Evolutionary conservation across 2,888 invertebrate species (phyloP).

Genomic region (Sminthurides aquaticus): DNA sequence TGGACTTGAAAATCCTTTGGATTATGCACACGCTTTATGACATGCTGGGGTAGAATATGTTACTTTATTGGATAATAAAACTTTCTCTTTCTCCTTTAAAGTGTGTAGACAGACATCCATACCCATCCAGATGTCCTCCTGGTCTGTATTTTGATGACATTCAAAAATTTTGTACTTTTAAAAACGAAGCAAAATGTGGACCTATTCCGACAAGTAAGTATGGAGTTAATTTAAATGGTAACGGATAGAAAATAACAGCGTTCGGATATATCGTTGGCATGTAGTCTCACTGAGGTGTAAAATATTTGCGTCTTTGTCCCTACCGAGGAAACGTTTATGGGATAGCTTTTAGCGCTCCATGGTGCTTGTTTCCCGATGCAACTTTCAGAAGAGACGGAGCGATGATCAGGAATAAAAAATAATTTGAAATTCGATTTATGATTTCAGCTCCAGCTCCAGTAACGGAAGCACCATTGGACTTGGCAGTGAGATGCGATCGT

Average conservation of each 20-base stretch:
- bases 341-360: no score
- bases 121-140: conserved; percentile 79
- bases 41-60: no score
- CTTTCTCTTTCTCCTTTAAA: conserved; percentile 46
- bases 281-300: no score
- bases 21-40: no score
- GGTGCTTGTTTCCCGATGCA: no score
- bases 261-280: background rate
- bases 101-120: conserved; percentile 86
- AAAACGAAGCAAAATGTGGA: conserved; percentile 80
- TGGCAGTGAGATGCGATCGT: conserved; percentile 70
- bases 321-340: no score
- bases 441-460: conserved; percentile 67
- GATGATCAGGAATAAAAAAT: no score
- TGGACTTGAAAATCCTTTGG: no score
- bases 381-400: no score
- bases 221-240: conserved; percentile 4
- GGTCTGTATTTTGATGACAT: conserved; percentile 84
- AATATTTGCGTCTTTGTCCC: no score
- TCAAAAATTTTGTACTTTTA: conserved; percentile 82
- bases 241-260: conserved; percentile 2
- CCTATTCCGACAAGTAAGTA: conserved; percentile 78
- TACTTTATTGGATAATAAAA: no score
- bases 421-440: no score
- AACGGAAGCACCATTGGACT: conserved; percentile 71